phyloP scores from a whole-genome alignment of 2,888 invertebrate species.

The Drosophila nigritarsus region DNA sequence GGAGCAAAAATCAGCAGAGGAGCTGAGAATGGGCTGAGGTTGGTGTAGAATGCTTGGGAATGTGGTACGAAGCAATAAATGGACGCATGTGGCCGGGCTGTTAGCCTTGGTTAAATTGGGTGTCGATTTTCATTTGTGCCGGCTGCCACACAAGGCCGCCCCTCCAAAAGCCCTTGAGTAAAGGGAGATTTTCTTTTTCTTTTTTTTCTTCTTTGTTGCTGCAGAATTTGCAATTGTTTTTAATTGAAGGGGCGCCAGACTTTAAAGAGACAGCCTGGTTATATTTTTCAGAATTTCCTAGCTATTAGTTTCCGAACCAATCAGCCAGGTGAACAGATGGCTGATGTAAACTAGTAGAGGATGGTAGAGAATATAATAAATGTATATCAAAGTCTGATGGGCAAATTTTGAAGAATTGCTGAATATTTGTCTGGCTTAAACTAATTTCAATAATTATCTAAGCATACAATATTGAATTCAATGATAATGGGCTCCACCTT shows the following conservation, averaged over 20 bases:
- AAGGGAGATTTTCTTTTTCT: conserved; percentile 4
- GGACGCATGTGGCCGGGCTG: conserved; percentile 69
- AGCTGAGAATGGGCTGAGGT: neutral
- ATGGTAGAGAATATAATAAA: neutral
- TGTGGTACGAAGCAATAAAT: conserved; percentile 55
- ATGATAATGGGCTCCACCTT: too few species aligned
- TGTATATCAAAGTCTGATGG: neutral
- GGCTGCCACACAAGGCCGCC: conserved; percentile 9
- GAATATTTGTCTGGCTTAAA: neutral
- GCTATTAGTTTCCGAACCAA: neutral
- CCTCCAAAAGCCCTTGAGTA: conserved; percentile 3
- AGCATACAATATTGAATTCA: neutral
- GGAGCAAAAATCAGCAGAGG: conserved; percentile 25
- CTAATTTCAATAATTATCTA: neutral
- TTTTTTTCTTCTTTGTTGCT: too few species aligned
- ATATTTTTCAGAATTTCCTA: neutral
- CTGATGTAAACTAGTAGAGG: neutral
- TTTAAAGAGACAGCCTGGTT: neutral
- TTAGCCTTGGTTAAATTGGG: conserved; percentile 56
- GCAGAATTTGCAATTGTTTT: conserved; percentile 27
- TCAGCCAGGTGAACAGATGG: neutral
- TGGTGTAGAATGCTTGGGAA: conserved; percentile 5
- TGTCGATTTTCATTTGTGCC: conserved; percentile 66
- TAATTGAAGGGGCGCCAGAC: conserved; percentile 30
- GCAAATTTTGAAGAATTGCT: neutral